phyloP scores from a whole-genome alignment of 2,797 vertebrate genomes.

The Ctenopoma multispine region DNA sequence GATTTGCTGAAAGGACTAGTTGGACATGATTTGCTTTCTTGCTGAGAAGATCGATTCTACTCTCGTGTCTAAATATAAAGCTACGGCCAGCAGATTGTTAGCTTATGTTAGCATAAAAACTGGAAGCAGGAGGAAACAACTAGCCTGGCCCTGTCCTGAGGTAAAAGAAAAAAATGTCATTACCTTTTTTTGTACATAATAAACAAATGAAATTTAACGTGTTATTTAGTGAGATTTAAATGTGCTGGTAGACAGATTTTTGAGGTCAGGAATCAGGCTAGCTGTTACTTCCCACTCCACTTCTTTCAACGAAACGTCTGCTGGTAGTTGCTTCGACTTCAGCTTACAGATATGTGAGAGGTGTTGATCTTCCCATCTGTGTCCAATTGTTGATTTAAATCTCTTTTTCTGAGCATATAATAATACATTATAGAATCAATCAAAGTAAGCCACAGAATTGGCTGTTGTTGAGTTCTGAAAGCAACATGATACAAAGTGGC shows the following conservation, averaged over 20 bases:
- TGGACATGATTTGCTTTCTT: conserved; percentile 3
- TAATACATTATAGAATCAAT: conserved; percentile 38
- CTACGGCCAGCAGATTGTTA: conserved; percentile 17
- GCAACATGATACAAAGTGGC: conserved; percentile 33
- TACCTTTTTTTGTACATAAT: background rate
- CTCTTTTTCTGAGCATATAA: conserved; percentile 31
- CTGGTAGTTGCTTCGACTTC: background rate
- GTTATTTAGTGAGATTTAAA: conserved; percentile 5
- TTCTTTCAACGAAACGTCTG: conserved; percentile 3
- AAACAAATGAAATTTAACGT: conserved; percentile 9
- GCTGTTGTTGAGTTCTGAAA: conserved; percentile 54
- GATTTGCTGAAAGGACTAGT: conserved; percentile 32
- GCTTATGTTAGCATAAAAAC: background rate
- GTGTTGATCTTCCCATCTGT: background rate
- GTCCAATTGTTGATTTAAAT: conserved; percentile 8
- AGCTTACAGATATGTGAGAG: background rate
- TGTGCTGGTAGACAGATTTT: background rate
- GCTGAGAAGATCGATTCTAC: conserved; percentile 1
- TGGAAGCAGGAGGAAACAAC: background rate
- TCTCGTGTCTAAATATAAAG: conserved; percentile 3
- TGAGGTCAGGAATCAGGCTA: background rate
- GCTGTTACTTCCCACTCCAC: conserved; percentile 2
- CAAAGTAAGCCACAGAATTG: conserved; percentile 19
- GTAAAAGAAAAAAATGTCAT: background rate
- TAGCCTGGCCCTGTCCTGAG: background rate